phyloP scores from a whole-genome alignment of 2,113 vertebrate species.

The Kryptolebias marmoratus region DNA sequence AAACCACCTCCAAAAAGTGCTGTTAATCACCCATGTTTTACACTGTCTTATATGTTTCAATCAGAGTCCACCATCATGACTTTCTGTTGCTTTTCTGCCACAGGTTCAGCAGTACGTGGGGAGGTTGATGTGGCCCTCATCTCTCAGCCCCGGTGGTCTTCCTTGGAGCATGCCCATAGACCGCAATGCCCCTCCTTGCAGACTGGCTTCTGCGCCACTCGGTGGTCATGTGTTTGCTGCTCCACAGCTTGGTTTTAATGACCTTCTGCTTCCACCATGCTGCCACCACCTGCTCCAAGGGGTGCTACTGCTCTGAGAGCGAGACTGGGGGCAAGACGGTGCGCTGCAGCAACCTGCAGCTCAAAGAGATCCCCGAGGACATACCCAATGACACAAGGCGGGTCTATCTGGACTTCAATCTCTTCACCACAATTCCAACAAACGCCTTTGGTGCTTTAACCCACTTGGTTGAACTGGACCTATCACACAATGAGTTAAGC shows the following conservation, averaged over 20 bases:
- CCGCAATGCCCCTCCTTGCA: conserved; percentile 74
- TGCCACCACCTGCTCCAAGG: conserved; percentile 84
- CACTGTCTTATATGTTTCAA: conserved; percentile 3
- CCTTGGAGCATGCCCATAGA: conserved; percentile 69
- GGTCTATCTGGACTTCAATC: conserved; percentile 95
- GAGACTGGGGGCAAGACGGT: conserved; percentile 88
- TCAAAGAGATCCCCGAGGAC: conserved; percentile 88
- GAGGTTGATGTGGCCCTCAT: conserved; percentile 61
- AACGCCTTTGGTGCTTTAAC: conserved; percentile 89
- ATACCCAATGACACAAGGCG: conserved; percentile 93
- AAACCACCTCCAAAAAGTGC: conserved; percentile 32
- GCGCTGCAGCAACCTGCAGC: conserved; percentile 91
- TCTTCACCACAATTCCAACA: conserved; percentile 85
- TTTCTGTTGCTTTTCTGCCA: conserved; percentile 40
- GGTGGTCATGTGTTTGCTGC: conserved; percentile 84
- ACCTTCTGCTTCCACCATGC: conserved; percentile 82
- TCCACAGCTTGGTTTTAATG: conserved; percentile 88
- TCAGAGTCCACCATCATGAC: not conserved
- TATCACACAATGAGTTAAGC: conserved; percentile 90
- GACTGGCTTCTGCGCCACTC: conserved; percentile 80
- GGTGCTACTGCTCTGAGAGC: conserved; percentile 88
- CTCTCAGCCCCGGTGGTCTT: conserved; percentile 46
- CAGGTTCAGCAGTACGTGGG: conserved; percentile 59
- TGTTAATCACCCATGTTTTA: conserved; percentile 16
- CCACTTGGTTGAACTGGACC: conserved; percentile 89